Percentiles rank a stretch among this genome's conserved stretches.
Conservation (phyloP, 1,140 invertebrate genomes). For the Mizuhopecten yessoensis region DNA sequence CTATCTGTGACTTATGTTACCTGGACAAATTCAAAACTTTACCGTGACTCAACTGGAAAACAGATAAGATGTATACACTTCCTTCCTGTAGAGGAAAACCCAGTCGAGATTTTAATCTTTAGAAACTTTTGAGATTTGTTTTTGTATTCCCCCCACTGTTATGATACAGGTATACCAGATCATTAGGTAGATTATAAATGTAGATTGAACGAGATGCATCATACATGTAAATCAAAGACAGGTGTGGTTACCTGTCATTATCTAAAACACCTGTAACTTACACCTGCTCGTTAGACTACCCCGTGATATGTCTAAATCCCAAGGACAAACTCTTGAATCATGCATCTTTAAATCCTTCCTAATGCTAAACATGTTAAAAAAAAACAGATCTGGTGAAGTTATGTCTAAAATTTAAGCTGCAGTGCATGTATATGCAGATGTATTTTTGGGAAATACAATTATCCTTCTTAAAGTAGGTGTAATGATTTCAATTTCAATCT, state of each 20-base stretch:
- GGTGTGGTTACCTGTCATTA: neutral
- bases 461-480: too few relatives aligned
- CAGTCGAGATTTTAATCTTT: conserved; percentile 15
- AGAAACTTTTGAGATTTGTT: neutral
- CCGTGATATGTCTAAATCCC: neutral
- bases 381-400: too few relatives aligned
- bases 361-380: too few relatives aligned
- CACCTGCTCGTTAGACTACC: neutral
- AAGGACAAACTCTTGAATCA: too few relatives aligned
- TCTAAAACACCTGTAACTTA: neutral
- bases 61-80: conserved; percentile 12
- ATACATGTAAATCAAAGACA: neutral
- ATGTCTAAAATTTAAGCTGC: too few relatives aligned
- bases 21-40: neutral
- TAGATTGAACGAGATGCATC: neutral
- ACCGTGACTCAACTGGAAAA: neutral
- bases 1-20: neutral
- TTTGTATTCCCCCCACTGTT: neutral
- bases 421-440: too few relatives aligned
- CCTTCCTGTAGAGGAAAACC: neutral
- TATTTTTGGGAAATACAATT: too few relatives aligned
- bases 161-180: neutral
- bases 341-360: too few relatives aligned
- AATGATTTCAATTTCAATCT: too few relatives aligned
- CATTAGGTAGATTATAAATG: neutral